Evolutionary conservation across 2,888 invertebrate genomes (phyloP).

Genomic region (Lithophane leautieri): DNA sequence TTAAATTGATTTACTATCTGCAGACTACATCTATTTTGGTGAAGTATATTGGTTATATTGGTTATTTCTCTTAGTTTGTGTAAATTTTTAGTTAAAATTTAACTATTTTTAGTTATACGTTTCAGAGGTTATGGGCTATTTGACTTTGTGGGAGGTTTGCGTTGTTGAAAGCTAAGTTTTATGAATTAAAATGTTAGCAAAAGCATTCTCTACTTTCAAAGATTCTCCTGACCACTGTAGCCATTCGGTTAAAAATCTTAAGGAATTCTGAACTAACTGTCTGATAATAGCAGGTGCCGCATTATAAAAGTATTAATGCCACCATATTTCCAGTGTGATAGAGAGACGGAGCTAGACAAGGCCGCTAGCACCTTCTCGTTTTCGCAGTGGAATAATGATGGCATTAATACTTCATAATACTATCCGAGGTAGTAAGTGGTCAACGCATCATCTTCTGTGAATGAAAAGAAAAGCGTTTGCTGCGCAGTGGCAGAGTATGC

Average conservation of each 20-base stretch:
- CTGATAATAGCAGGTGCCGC: neutral
- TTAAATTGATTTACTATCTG: constrained; percentile 73
- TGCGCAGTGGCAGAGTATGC: neutral
- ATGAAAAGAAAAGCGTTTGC: too few relatives aligned
- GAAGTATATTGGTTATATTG: constrained; percentile 55
- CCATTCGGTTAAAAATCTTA: neutral
- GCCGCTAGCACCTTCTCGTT: too few relatives aligned
- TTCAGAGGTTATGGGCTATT: constrained; percentile 46
- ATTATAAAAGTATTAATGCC: too few relatives aligned
- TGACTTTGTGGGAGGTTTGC: constrained; percentile 29
- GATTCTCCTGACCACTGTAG: neutral
- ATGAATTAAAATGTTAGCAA: neutral
- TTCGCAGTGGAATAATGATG: too few relatives aligned
- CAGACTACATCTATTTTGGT: constrained; percentile 72
- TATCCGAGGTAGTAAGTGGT: too few relatives aligned
- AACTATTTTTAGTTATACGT: constrained; percentile 39
- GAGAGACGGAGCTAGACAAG: too few relatives aligned
- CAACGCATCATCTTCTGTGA: neutral
- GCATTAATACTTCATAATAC: too few relatives aligned
- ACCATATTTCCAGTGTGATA: too few relatives aligned
- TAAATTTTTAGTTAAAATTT: constrained; percentile 54
- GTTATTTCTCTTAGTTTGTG: constrained; percentile 59
- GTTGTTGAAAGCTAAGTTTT: neutral
- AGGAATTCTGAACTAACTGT: neutral
- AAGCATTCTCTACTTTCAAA: neutral